Base-by-base conservation (phyloP, 2,888 invertebrate genomes). In the Stenchaetothrips biformis region DNA sequence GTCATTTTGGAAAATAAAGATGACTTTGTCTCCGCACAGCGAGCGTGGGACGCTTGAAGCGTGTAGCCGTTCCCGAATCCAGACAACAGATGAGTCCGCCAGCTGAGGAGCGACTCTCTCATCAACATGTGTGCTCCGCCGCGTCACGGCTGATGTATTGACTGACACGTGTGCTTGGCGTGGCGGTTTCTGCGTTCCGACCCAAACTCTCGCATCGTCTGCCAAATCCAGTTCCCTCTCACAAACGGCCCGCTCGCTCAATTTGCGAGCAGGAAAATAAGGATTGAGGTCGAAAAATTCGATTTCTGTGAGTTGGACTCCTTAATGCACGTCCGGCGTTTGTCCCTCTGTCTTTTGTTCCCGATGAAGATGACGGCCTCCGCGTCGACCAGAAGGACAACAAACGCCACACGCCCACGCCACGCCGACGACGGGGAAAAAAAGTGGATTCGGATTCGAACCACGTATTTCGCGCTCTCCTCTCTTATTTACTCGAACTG, bases 401-500 rank as follows among this genome's bases (percentile, higher is more conserved):
- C 53, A 53, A 53, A 53, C 53, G 18, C 53, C 53, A 13, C 8
- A 13, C 53, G 37, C 37, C 37, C 37, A 37, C 37, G 4, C 37
- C 37, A 37, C 37, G 37, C 37, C 37, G 37, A 37, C 2, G 37
- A 25, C 25, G 25, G 25, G 25, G 11, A 21, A 25, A 74, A 74
- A 74, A 74, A 25, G 21, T 0, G 67, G 67, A 74, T 25, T 74
- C 67, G 67, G 67, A 74, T 74, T 74, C 67, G 67, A 74, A 74
- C 67, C 67, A 74, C 67, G 67, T 74, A 74, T 74, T 74, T 74
- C 67, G 67, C 67, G 67, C 67, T 74, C 67, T 21, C 21, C 67
- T 21, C 67, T 74, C 67, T 74, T 74, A 74, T 74, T 74, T 74
- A 74, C 67, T 74, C 67, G 25, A 74, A 74, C 67, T 25, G 67